Evolutionary conservation across 2,113 vertebrate species (phyloP).

Genomic region (Siphamia tubifer): DNA sequence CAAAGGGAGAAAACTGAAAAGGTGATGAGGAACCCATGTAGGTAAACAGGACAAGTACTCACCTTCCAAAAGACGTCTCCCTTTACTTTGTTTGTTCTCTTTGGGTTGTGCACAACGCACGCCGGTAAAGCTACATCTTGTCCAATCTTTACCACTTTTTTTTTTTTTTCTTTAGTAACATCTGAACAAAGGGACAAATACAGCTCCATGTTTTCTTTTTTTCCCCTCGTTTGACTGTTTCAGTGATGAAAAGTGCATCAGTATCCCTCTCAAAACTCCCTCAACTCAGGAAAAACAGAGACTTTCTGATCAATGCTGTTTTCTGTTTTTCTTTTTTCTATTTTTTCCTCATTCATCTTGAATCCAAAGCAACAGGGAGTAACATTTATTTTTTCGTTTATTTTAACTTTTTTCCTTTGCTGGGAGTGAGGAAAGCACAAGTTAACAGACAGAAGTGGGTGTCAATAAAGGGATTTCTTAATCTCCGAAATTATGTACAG

Average conservation of each 20-base stretch:
- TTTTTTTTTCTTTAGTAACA: neutral
- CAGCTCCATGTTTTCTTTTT: neutral
- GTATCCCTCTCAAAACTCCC: constrained; percentile 39
- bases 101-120: neutral
- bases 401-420: constrained; percentile 17
- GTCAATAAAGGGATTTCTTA: constrained; percentile 72
- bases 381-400: neutral
- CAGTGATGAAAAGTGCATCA: constrained; percentile 12
- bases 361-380: constrained; percentile 63
- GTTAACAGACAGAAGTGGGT: constrained; percentile 70
- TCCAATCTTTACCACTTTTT: neutral
- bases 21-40: neutral
- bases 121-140: constrained; percentile 7
- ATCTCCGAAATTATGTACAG: constrained; percentile 78
- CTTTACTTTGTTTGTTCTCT: neutral
- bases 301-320: constrained; percentile 48
- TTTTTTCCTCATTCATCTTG: constrained; percentile 16
- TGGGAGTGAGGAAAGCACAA: constrained; percentile 79
- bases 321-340: constrained; percentile 35
- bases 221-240: neutral
- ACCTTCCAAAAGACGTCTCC: neutral
- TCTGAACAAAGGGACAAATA: constrained; percentile 1
- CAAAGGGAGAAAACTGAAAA: constrained; percentile 16
- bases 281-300: constrained; percentile 65
- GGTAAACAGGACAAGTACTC: neutral